phyloP scores from a whole-genome alignment of 53 echinoderm and acorn worm genomes.

The Stichopus horrens region DNA sequence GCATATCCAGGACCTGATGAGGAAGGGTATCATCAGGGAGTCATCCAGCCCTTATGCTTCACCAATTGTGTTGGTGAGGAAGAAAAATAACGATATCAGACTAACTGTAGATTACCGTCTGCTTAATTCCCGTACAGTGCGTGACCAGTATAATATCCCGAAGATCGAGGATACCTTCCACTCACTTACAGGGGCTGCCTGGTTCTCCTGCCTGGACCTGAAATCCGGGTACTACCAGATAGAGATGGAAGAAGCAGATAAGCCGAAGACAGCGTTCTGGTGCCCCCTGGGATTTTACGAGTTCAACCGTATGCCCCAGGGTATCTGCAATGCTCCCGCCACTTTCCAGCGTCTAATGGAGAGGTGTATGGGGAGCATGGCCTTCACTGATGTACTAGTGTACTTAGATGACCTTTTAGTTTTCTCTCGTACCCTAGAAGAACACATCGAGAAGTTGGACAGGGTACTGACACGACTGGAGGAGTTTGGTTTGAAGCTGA shows the following conservation, averaged over 20 bases:
- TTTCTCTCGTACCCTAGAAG: conserved; percentile 47
- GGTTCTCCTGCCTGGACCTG: conserved; percentile 50
- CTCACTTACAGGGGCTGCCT: conserved; percentile 28
- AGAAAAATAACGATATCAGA: conserved; percentile 37
- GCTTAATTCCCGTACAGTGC: conserved; percentile 29
- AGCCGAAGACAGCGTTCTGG: conserved; percentile 65
- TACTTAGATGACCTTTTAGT: conserved; percentile 58
- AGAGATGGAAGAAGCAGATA: conserved; percentile 58
- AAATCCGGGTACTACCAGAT: conserved; percentile 48
- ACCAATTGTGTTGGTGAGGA: conserved; percentile 47
- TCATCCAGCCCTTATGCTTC: conserved; percentile 42
- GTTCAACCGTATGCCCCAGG: conserved; percentile 69
- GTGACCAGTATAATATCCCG: conserved; percentile 48
- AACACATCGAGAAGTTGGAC: conserved; percentile 31
- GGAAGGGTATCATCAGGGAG: conserved; percentile 42
- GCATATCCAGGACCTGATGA: conserved; percentile 43
- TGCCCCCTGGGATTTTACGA: conserved; percentile 69
- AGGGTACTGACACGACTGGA: conserved; percentile 41
- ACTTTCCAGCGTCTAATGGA: conserved; percentile 59
- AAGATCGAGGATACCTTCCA: conserved; percentile 52
- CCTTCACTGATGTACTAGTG: conserved; percentile 52
- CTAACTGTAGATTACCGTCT: conserved; percentile 43
- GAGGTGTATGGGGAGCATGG: conserved; percentile 54
- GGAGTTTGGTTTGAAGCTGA: conserved; percentile 53
- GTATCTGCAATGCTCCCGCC: conserved; percentile 62